Evolutionary conservation across 2,113 vertebrate species (phyloP), one percentile per base, ranked within the genome.

Genomic region (Glaucidium brasilianum): DNA sequence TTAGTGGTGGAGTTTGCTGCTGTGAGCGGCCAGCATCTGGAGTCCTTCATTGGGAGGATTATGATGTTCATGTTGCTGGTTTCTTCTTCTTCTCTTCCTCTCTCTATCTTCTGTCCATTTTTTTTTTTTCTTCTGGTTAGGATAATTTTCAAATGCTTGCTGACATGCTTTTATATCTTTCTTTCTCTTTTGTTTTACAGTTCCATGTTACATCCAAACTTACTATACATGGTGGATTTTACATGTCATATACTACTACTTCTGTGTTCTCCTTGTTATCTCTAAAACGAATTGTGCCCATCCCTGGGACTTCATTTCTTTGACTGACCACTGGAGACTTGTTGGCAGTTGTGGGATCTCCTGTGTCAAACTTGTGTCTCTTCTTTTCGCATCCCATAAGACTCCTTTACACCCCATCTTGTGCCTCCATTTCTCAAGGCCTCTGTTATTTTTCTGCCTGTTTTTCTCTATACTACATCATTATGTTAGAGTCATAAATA

Each of bases 31-130:
- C n/a, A 76, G 47, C 12, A 63, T n/a, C 26, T 62, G 45, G 22
- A 68, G 23, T 58, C 15, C 11, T 58, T 58, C 1, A 0, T 7
- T 64, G 10, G 8, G 21, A 79, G 3, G 11, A 47, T 39, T 47
- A 21, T 50, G 9, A 18, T 9, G 5, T 52, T 87, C 20, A 47
- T 12, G 9, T 56, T 41, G 45, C 41, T 27, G 26, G 1, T 45
- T 45, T 45, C 15, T 74, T 86, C 10, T 64, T 64, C 56, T 58
- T 43, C 17, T 67, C 13, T 53, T 60, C 15, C 30, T 62, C 7
- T 45, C 11, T 55, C 27, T 68, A 39, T 52, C 20, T 14, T 52
- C 7, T 27, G 4, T 37, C 5, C 5, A 21, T 35, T 22, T 56
- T 15, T 29, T 15, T n/a, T 3, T 8, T 35, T 43, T 64, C 26